phyloP scores from a whole-genome alignment of 2,797 vertebrate species.

The Heliangelus exortis region DNA sequence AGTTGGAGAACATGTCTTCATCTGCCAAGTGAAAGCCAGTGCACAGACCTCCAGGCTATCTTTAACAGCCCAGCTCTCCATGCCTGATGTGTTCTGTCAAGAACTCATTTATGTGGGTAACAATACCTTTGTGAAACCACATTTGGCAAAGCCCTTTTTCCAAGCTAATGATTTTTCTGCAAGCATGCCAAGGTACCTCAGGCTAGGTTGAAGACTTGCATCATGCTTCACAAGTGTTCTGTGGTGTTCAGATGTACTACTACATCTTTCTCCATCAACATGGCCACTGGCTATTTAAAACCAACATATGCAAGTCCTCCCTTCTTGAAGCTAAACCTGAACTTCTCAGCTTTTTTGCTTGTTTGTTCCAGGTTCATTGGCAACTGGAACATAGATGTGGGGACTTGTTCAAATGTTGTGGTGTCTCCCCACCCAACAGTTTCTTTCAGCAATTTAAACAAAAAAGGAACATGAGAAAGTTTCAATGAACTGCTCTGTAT shows the following conservation, averaged over 20 bases:
- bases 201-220: background rate
- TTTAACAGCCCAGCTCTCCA: background rate
- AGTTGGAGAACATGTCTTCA: background rate
- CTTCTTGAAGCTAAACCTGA: background rate
- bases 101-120: background rate
- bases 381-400: background rate
- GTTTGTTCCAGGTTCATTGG: background rate
- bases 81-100: background rate
- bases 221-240: background rate
- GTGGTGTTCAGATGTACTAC: background rate
- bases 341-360: background rate
- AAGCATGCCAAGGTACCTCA: background rate
- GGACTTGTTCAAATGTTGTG: background rate
- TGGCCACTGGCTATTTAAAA: background rate
- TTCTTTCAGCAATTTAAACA: background rate
- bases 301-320: background rate
- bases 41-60: background rate
- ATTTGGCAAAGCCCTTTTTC: background rate
- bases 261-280: background rate
- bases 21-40: background rate
- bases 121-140: background rate
- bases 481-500: background rate
- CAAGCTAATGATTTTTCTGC: background rate
- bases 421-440: background rate
- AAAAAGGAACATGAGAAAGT: background rate